phyloP scores from a whole-genome alignment of 2,797 vertebrate genomes.

The Girardinus metallicus region DNA sequence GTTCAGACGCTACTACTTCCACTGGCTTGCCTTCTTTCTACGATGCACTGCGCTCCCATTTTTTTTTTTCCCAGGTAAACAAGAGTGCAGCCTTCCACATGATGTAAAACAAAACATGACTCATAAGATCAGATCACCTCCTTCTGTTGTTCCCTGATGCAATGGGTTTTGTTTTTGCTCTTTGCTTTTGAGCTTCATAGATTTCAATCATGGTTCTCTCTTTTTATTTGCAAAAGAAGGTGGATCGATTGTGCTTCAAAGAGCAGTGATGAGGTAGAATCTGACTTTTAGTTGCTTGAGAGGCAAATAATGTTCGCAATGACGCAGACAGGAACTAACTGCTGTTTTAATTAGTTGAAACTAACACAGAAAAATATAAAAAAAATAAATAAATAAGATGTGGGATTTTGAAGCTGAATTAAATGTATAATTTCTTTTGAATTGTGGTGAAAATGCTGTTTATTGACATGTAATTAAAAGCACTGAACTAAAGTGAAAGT shows the following conservation, averaged over 20 bases:
- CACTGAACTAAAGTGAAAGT: slow-evolving; percentile 7
- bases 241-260: slow-evolving; percentile 1
- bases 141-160: not conserved
- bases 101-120: slow-evolving; percentile 11
- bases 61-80: not conserved
- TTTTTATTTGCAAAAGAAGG: slow-evolving; percentile 4
- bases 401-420: not conserved
- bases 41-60: not conserved
- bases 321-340: not conserved
- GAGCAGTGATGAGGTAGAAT: slow-evolving; percentile 8
- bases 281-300: not conserved
- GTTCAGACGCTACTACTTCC: slow-evolving; percentile 1
- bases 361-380: not conserved
- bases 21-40: not conserved
- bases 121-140: not conserved
- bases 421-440: slow-evolving; percentile 9
- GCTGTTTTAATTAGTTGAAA: not conserved
- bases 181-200: slow-evolving; percentile 5
- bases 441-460: slow-evolving; percentile 1
- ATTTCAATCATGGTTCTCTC: not conserved
- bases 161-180: not conserved
- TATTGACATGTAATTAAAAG: slow-evolving; percentile 16
- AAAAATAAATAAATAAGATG: not conserved
- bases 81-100: not conserved
- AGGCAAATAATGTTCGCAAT: not conserved